A percentile compares a stretch with the other conserved stretches of the same genome.
These are phyloP conservation scores for Pachycephus smyrnensis DNA, from an alignment of 2,888 invertebrate genomes.

Conservation along the genomic window DNA sequence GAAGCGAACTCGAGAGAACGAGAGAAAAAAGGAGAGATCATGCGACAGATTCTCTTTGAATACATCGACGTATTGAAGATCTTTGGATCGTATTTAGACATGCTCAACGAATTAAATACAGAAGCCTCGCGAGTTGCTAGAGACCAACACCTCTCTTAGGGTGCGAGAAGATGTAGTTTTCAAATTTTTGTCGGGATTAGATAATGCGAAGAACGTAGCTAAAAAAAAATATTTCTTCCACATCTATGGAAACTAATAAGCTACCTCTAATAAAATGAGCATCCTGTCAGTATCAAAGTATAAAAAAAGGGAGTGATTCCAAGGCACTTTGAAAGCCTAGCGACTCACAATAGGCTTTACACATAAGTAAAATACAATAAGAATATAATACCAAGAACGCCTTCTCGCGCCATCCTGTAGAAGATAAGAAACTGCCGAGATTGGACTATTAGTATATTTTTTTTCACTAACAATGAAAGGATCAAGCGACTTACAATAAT, in stretches of 20 bases:
- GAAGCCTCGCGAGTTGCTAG: slow-evolving; percentile 37
- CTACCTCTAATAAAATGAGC: slow-evolving; percentile 31
- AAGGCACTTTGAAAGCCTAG: slow-evolving; percentile 32
- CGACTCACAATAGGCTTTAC: slow-evolving; percentile 42
- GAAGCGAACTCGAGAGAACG: slow-evolving; percentile 43
- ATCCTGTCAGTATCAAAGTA: slow-evolving; percentile 35
- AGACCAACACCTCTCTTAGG: too few relatives aligned
- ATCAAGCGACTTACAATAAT: slow-evolving; percentile 57
- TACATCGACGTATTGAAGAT: slow-evolving; percentile 47
- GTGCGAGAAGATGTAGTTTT: slow-evolving; percentile 44
- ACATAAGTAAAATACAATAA: slow-evolving; percentile 32
- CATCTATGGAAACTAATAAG: slow-evolving; percentile 13
- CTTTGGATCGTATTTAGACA: slow-evolving; percentile 49
- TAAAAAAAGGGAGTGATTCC: slow-evolving; percentile 33
- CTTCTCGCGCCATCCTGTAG: slow-evolving; percentile 40
- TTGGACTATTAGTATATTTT: slow-evolving; percentile 49
- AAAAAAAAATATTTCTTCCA: slow-evolving; percentile 10
- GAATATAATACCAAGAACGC: neutral
- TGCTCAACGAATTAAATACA: slow-evolving; percentile 43
- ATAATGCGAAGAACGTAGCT: slow-evolving; percentile 11
- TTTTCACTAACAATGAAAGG: slow-evolving; percentile 43
- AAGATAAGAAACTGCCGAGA: slow-evolving; percentile 45
- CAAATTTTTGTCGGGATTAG: slow-evolving; percentile 34
- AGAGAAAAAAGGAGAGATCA: slow-evolving; percentile 34
- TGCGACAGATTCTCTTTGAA: slow-evolving; percentile 40